Conservation (phyloP, 1,140 invertebrate genomes). For the Pantala flavescens region DNA sequence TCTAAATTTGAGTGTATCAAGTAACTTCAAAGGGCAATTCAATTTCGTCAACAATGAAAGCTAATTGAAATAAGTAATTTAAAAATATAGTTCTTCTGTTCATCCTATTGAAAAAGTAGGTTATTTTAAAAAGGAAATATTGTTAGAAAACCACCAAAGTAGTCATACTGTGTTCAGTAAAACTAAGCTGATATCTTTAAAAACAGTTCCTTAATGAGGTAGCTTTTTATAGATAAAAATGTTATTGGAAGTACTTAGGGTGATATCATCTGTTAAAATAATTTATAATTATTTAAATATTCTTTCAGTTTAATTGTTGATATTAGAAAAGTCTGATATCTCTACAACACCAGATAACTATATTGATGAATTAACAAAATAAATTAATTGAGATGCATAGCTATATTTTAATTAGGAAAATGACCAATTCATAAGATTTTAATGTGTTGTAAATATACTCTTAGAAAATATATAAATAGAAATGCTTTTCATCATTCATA, state of each 20-base stretch:
- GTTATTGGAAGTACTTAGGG: not conserved
- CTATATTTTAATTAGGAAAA: conserved; percentile 9
- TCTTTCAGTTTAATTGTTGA: not conserved
- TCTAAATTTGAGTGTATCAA: not conserved
- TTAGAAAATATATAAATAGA: not conserved
- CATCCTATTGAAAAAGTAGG: not conserved
- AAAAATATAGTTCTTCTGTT: not conserved
- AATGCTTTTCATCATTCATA: not conserved
- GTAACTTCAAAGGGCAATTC: not conserved
- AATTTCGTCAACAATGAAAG: not conserved
- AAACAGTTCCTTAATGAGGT: not conserved
- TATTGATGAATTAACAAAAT: not conserved
- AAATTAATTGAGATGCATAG: not conserved
- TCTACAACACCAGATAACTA: not conserved
- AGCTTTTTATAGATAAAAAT: not conserved
- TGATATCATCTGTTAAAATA: not conserved
- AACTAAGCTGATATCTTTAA: not conserved
- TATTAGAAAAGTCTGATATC: not conserved
- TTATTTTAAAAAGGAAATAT: not conserved
- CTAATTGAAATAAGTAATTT: not conserved
- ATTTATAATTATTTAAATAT: not conserved
- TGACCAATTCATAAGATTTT: not conserved
- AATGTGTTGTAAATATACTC: not conserved
- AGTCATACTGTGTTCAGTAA: not conserved
- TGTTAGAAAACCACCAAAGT: not conserved